These are phyloP conservation scores for Neomicropteryx cornuta DNA, from an alignment of 1,140 invertebrate species.

Conservation along the genomic window DNA sequence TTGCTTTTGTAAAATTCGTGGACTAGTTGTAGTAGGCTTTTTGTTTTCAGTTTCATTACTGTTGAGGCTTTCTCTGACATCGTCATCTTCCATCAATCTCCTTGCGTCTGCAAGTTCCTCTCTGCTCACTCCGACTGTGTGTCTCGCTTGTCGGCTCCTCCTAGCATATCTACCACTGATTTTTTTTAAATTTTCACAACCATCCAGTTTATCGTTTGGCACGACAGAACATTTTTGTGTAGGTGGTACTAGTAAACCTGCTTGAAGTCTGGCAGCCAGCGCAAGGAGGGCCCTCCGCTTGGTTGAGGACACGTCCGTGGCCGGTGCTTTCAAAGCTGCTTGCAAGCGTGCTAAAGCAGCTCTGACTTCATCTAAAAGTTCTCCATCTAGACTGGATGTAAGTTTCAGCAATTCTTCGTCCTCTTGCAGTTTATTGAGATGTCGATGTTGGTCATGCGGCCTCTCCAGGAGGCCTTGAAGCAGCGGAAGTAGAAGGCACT, in stretches of 20 bases:
- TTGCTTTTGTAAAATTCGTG: conserved; percentile 16
- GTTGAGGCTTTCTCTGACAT: conserved; percentile 15
- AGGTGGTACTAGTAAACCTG: conserved; percentile 47
- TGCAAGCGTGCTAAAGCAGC: conserved; percentile 62
- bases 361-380: conserved; percentile 67
- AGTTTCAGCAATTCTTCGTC: no score
- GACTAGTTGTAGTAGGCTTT: conserved; percentile 5
- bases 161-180: conserved; percentile 23
- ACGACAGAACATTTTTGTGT: no score
- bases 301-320: conserved; percentile 36
- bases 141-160: conserved; percentile 45
- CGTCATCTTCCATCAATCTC: conserved; percentile 56
- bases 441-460: conserved; percentile 16
- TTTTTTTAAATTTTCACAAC: no score
- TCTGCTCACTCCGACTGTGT: conserved; percentile 69
- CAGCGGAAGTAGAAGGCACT: conserved; percentile 45
- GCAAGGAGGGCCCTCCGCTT: conserved; percentile 54
- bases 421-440: conserved; percentile 26
- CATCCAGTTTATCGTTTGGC: conserved; percentile 24
- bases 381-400: conserved; percentile 22
- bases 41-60: conserved; percentile 19
- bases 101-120: conserved; percentile 68
- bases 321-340: conserved; percentile 50
- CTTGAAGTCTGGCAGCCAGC: conserved; percentile 63
- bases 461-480: conserved; percentile 42